A percentile compares a stretch with the other conserved stretches of the same genome.
Conservation (phyloP, 1,140 invertebrate species). For the Drosophila pachea region DNA sequence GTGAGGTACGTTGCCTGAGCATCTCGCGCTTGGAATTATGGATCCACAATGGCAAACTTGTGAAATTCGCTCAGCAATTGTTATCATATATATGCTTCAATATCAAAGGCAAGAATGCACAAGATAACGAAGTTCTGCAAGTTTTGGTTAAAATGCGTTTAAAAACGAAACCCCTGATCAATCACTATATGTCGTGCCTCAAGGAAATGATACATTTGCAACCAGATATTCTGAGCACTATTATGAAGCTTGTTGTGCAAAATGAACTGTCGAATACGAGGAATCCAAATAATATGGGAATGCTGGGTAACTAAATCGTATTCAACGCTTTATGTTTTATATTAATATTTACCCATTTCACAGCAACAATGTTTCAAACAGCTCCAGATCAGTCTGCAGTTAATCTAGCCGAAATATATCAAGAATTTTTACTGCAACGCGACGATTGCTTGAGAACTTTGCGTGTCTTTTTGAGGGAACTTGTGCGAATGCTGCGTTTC, state of each 20-base stretch:
- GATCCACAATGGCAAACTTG: conserved; percentile 97
- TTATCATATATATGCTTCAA: conserved; percentile 95
- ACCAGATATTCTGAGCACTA: conserved; percentile 90
- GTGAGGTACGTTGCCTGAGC: conserved; percentile 89
- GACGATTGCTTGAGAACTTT: conserved; percentile 94
- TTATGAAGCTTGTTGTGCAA: conserved; percentile 95
- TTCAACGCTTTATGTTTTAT: neutral
- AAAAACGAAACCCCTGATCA: conserved; percentile 95
- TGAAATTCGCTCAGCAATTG: conserved; percentile 94
- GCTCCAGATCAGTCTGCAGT: conserved; percentile 87
- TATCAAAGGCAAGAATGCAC: conserved; percentile 83
- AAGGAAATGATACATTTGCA: conserved; percentile 82
- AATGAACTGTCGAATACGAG: conserved; percentile 95
- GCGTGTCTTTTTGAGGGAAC: conserved; percentile 89
- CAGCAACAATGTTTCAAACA: conserved; percentile 92
- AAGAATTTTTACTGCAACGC: conserved; percentile 91
- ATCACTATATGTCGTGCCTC: conserved; percentile 92
- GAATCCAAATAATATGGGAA: conserved; percentile 95
- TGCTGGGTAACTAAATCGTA: conserved; percentile 60
- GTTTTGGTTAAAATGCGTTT: conserved; percentile 93
- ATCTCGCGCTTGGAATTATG: conserved; percentile 93
- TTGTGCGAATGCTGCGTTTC: conserved; percentile 88
- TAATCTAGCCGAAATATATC: conserved; percentile 88
- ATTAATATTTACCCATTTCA: conserved; percentile 70
- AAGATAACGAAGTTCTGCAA: conserved; percentile 94